A percentile compares a stretch with the other conserved stretches of the same genome.
Conservation (phyloP, 2,888 invertebrate species). For the Leptura quadrifasciata region DNA sequence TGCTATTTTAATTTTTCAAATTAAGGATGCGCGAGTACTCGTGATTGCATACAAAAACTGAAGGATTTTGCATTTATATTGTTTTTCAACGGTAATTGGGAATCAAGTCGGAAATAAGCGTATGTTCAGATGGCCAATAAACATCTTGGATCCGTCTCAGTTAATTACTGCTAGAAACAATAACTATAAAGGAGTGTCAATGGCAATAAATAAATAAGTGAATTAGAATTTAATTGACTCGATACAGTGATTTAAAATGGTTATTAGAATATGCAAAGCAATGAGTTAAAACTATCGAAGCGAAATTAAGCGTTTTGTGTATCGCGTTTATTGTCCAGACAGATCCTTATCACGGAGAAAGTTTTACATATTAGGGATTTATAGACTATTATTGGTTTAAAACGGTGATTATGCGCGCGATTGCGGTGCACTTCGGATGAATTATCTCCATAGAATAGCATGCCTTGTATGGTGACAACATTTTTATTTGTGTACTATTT, state of each 20-base stretch:
- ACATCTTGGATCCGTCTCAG: slow-evolving; percentile 12
- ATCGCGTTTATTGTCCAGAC: slow-evolving; percentile 60
- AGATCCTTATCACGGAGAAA: slow-evolving; percentile 66
- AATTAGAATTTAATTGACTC: slow-evolving; percentile 59
- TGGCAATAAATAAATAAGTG: slow-evolving; percentile 54
- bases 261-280: slow-evolving; percentile 51
- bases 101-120: neutral
- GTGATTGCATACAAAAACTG: neutral
- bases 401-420: slow-evolving; percentile 63
- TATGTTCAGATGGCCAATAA: slow-evolving; percentile 24
- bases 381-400: slow-evolving; percentile 68
- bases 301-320: slow-evolving; percentile 63
- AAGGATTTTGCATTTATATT: slow-evolving; percentile 17
- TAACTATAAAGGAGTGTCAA: slow-evolving; percentile 53
- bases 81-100: slow-evolving; percentile 6
- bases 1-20: too few species aligned
- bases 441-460: slow-evolving; percentile 56
- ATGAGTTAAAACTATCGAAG: slow-evolving; percentile 50
- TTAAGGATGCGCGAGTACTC: neutral
- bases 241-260: slow-evolving; percentile 52
- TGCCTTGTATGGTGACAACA: slow-evolving; percentile 53
- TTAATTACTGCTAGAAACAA: slow-evolving; percentile 48
- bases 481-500: slow-evolving; percentile 43
- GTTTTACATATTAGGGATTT: slow-evolving; percentile 70
- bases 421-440: slow-evolving; percentile 59